Base-by-base conservation (phyloP, 2,113 vertebrate species). In the Erythrocercus mccallii region DNA sequence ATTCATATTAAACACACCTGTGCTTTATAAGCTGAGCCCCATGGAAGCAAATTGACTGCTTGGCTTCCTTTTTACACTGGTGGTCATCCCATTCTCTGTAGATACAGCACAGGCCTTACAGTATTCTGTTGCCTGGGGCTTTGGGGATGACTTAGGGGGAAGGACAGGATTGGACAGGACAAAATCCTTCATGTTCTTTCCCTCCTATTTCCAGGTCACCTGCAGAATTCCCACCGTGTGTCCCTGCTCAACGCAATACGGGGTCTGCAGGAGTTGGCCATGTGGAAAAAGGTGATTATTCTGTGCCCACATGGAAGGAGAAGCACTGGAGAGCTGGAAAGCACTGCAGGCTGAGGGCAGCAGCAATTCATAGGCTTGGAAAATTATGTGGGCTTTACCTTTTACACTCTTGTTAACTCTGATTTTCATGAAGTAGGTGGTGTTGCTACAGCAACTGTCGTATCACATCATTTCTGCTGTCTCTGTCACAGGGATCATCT, bases 401-500 rank as follows among this genome's bases (percentile, higher is more conserved):
- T 97, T 92, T 85, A 91, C 96, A 95, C 95, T 97, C 95, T 96
- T 90, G 94, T 96, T 96, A 97, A 96, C 90, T 94, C 87, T 79
- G 93, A 97, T 97, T 97, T 97, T 97, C 96, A 96, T 79, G 48
- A 96, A 95, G 98, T 98, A 91, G 98, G 97, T 85, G 94, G 97
- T 97, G 97, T 98, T 98, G 97, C 98, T 97, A 97, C 95, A 98
- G 98, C 97, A 98, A 98, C 98, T 97, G 97, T 97, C 96, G 82
- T 90, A 96, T 97, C 96, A 94, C 73, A 96, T 98, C 94, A 97
- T 91, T 98, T 96, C 96, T 90, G 81, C 96, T 68, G 93, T 96
- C 95, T 97, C 97, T 98, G 96, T 96, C 96, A 96, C 94, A 91
- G 62, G 92, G 94, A 97, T 92, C 86, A 79, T 90, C 96, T 94